Evolutionary conservation across 92 coral and sea anemone species (phyloP), one percentile per base, ranked within the genome.

Genomic region (Muricea muricata): DNA sequence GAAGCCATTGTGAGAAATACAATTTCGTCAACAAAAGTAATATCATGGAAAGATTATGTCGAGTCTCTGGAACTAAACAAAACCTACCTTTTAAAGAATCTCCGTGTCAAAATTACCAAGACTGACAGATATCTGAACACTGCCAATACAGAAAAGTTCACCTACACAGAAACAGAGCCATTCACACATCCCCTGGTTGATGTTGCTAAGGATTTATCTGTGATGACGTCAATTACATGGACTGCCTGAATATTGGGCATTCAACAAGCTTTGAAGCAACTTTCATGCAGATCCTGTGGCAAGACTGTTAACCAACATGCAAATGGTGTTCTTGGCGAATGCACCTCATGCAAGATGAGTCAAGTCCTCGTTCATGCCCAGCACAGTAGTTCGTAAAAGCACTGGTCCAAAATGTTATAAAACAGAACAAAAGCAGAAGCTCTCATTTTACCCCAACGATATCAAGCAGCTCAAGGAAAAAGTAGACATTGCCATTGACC

Each of bases 41-140:
- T 81, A 65, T 24, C 67, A n/a, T 67, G 75, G 85, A 69, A 80
- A 65, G 17, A 58, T 30, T 40, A 80, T 65, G 26, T 61, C 21
- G 17, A 80, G 14, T 25, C 41, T 37, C 65, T 81, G 77, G n/a
- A 65, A 18, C 26, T 0, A 42, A 45, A 81, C 77, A 81, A 65
- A 81, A 81, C 65, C 46, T 81, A 66, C 29, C 46, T 34, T 48
- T 70, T 81, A 26, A 17, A 81, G 63, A 66, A 81, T 74, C 42
- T 81, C 33, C 63, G 30, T 18, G 20, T 81, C 15, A 81, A 69
- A 65, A 52, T 10, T 74, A 66, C 34, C 37, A 81, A 41, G 18
- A 80, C 63, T 34, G 84, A 61, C 24, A 58, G 46, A 65, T 80
- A 80, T 35, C 61, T 80, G 48, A 79, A 61, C 74, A 80, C 84